Evolutionary conservation across 2,113 vertebrate species (phyloP).

Genomic region (Oceanites oceanicus): DNA sequence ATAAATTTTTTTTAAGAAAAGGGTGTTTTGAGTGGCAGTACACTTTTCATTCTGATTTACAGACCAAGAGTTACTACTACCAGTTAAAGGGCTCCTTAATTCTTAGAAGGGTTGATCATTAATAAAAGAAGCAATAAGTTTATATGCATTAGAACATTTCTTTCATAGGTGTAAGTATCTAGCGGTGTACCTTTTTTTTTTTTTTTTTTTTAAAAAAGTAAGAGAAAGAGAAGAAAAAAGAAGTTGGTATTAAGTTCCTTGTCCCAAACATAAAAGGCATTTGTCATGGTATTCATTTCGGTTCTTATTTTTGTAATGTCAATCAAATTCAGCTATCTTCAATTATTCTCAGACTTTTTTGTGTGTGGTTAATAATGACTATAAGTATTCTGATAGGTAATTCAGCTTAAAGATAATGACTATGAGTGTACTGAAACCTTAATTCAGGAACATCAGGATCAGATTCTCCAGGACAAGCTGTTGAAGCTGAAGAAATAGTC

Average conservation of each 20-base stretch:
- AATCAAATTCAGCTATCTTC: not conserved
- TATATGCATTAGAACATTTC: not conserved
- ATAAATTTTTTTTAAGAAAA: not conserved
- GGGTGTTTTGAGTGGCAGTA: not conserved
- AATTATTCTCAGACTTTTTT: accelerated
- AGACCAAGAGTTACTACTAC: not conserved
- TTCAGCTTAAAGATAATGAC: not conserved
- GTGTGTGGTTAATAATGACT: accelerated
- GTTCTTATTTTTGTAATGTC: accelerated
- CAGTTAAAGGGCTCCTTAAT: not conserved
- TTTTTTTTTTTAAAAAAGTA: too few species aligned
- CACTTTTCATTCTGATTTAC: not conserved
- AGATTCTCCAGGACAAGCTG: constrained; percentile 90
- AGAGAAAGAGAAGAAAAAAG: not conserved
- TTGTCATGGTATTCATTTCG: not conserved
- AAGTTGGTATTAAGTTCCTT: not conserved
- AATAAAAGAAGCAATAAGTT: not conserved
- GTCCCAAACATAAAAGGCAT: not conserved
- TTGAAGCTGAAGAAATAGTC: constrained; percentile 95
- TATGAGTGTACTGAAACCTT: not conserved
- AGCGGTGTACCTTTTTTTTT: not conserved
- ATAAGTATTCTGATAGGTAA: accelerated
- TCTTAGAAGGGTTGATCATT: not conserved
- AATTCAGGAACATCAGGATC: constrained; percentile 86
- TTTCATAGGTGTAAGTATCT: not conserved